Conservation (phyloP, 2,113 vertebrate species). For the Plecturocebus donacophilus region DNA sequence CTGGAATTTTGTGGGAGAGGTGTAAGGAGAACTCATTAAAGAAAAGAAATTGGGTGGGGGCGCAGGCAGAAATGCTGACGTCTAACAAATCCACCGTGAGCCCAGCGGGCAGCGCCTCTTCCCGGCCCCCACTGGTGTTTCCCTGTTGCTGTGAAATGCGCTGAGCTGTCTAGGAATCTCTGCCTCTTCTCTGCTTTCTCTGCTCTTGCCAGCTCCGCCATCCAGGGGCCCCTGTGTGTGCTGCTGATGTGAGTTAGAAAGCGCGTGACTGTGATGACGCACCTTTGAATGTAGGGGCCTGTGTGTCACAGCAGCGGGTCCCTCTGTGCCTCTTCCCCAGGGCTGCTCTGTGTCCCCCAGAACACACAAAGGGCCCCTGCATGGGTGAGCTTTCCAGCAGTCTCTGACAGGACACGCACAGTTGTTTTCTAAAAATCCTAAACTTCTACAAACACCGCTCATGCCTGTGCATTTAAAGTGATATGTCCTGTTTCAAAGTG, state of each 20-base stretch:
- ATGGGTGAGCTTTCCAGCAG: fast-evolving
- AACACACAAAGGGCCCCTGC: background rate
- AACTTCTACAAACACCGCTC: background rate
- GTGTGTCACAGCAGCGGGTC: fast-evolving
- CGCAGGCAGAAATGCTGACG: fast-evolving
- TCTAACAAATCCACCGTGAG: fast-evolving
- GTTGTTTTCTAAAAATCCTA: background rate
- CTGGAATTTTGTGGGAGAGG: background rate
- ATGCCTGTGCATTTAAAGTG: background rate
- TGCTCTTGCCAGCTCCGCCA: background rate
- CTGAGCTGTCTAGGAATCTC: background rate
- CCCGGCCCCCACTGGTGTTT: background rate
- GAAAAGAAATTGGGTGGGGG: background rate
- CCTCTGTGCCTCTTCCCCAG: fast-evolving
- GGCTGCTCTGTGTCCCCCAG: background rate
- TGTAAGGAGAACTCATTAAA: fast-evolving
- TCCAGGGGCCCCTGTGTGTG: background rate
- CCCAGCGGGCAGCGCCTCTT: background rate
- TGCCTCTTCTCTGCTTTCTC: background rate
- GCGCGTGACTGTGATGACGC: fast-evolving
- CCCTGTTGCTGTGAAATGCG: fast-evolving
- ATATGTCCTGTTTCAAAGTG: fast-evolving
- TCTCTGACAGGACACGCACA: background rate
- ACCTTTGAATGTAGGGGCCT: fast-evolving
- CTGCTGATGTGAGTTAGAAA: background rate